Base-by-base conservation (phyloP, 1,140 invertebrate genomes). In the Euglossa dilemma region DNA sequence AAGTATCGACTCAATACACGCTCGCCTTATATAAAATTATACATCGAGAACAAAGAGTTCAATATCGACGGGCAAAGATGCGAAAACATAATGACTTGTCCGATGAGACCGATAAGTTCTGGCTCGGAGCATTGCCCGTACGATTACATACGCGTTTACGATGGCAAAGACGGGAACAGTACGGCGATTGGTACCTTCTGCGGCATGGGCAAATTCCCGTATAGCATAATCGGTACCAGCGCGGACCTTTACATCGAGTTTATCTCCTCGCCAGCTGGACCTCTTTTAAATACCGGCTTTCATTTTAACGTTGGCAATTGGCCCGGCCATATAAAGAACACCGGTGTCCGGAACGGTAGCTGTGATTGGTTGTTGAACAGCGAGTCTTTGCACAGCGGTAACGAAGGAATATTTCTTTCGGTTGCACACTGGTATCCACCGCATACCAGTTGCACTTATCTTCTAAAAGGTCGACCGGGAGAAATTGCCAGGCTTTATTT, bases 51-150 rank as follows among this genome's bases (percentile, higher is more conserved):
- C 90, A 97, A 98, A 92, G 97, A 98, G 92, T 98, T 99, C 94
- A 98, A 98, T 89, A 98, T 99, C 78, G 98, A 98, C 90, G 98
- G 98, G 0, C 98, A 98, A 90, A 95, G 98, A 72, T 99, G 98
- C 91, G 98, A 98, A 92, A 98, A 98, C 92, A 98, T 98, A 83
- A 98, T 99, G 96, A 98, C 98, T 6, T 99, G 98, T 91, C 98
- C 98, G 20, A 98, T 98, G 96, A 95, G 98, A 83, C 97, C 97
- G 1, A 98, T 98, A 64, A 97, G 97, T 56, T 98, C 97, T 83
- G 97, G 97, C 59, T 96, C 97, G 63, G 96, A 98, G 87, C 97
- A 98, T 89, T 99, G 98, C 92, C 98, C 98, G 0, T 98, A 97
- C 93, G 98, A 99, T 92, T 98, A 98, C 94, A 97, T 99, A 78